Evolutionary conservation across 2,113 vertebrate species (phyloP), one percentile per base, ranked within the genome.

Genomic region (Taurulus bubalis): DNA sequence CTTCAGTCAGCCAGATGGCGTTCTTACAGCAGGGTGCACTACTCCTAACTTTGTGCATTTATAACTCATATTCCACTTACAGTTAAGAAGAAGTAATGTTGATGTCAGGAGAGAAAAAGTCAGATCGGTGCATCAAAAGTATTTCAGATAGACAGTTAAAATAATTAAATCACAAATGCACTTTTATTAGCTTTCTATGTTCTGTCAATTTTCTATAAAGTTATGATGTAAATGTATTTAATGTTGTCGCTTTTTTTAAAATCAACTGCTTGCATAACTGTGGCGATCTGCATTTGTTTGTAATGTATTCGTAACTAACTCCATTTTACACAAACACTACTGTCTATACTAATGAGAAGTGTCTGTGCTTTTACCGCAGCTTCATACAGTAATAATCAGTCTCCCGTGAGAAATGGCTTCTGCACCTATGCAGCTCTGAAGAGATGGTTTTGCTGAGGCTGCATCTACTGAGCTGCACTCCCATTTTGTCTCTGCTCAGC

Each of bases 401-500:
- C 77, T 77, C 70, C 49, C 32, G 0, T 34, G 79, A 79, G 69
- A 72, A 79, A 56, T 8, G 2, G 65, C 67, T 67, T 8, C 77
- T 76, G 56, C 72, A 65, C 76, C 80, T 80, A 6, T 56, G 60
- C 58, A 60, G 72, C 82, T 79, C 28, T 58, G n/a, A 62, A 36
- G 79, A 73, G 49, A 64, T 6, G 71, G 18, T 77, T 88, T 49
- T 86, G 87, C 87, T 90, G 88, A 90, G 58, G 76, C 82, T 71
- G 85, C 83, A 73, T 76, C 77, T 74, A 0, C 79, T 28, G 84
- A 82, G 72, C 80, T 38, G 32, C 8, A 87, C 83, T 78, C 74
- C 55, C 83, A 70, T 86, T 91, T 85, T 69, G 87, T 90, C 84
- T 75, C 20, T 38, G 75, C 85, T 80, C 80, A 70, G 75, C 84